Evolutionary conservation across 2,888 invertebrate species (phyloP), one percentile per base, ranked within the genome.

Genomic region (Microctonus brassicae): DNA sequence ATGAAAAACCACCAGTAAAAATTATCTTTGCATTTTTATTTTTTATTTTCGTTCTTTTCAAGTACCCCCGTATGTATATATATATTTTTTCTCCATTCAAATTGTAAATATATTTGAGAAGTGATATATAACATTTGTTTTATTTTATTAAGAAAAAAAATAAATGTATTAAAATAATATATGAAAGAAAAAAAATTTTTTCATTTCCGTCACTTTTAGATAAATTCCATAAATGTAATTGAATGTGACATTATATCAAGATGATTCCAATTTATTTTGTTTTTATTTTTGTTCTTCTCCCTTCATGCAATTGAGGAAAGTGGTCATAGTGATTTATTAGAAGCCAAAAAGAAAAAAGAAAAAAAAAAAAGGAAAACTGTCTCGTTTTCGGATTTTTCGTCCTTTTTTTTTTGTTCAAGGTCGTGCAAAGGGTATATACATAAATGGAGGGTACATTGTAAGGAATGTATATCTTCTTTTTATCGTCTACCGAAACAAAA

Each of bases 1-100:
- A 84, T 83, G 81, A 80, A 77, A 77, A 77, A 76, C 71, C 64
- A 66, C 73, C 74, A 62, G 71, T 77, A 78, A 78, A 74, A 75
- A 73, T 75, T 72, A 77, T 78, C 70, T 57, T 42, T 64, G 69
- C 64, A 64, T 42, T 64, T 47, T 53, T 52, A 66, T 61, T 69
- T 64, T 58, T 42, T 42, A 53, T 34, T 34, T 9, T 52, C 22
- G 67, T 60, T 52, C 53, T 55, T 39, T 22, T 39, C n/a, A n/a
- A n/a, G n/a, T n/a, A n/a, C n/a, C n/a, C n/a, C n/a, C n/a, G n/a
- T n/a, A n/a, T n/a, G n/a, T 11, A n/a, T 17, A 33, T 39, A 17
- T 36, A 17, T 55, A 29, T 47, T 26, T 58, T 60, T 47, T n/a
- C 53, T 75, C 65, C 64, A 64, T 65, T 34, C 17, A 17, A 3